Percentiles rank a stretch among this genome's conserved stretches.
Conservation (phyloP, 2,888 invertebrate species). For the Sarcophaga variegata region DNA sequence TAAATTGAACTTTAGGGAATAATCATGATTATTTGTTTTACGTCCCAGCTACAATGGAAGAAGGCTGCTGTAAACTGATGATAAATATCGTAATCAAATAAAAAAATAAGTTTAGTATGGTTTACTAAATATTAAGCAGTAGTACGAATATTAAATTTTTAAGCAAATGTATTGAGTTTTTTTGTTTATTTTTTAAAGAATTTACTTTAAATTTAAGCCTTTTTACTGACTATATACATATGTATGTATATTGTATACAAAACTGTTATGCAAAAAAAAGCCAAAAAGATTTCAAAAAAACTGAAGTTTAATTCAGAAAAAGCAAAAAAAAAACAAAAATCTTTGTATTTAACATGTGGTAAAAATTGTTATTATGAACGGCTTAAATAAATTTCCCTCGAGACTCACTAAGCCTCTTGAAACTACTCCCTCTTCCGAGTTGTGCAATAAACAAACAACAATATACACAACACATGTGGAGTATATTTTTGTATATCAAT, state of each 20-base stretch:
- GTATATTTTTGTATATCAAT: background rate
- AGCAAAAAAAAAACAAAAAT: constrained; percentile 22
- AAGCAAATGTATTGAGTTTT: too few relatives aligned
- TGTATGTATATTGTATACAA: constrained; percentile 6
- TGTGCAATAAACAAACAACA: constrained; percentile 65
- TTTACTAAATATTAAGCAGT: too few relatives aligned
- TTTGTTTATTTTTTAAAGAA: background rate
- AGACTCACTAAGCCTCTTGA: constrained; percentile 74
- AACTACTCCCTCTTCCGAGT: constrained; percentile 66
- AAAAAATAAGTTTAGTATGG: background rate
- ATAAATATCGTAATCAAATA: background rate
- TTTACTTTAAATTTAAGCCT: constrained; percentile 37
- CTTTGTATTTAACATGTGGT: constrained; percentile 70
- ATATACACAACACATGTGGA: constrained; percentile 55
- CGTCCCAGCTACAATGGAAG: background rate
- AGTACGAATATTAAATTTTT: too few relatives aligned
- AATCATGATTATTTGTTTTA: constrained; percentile 62
- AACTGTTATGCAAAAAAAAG: constrained; percentile 38
- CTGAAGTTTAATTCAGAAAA: constrained; percentile 17
- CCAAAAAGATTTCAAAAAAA: constrained; percentile 31
- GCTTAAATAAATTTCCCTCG: constrained; percentile 81
- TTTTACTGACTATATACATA: constrained; percentile 12
- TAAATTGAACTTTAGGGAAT: constrained; percentile 68
- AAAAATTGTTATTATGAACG: constrained; percentile 81
- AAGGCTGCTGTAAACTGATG: background rate